phyloP scores from a whole-genome alignment of 2,888 invertebrate species.

The Eristalis pertinax region DNA sequence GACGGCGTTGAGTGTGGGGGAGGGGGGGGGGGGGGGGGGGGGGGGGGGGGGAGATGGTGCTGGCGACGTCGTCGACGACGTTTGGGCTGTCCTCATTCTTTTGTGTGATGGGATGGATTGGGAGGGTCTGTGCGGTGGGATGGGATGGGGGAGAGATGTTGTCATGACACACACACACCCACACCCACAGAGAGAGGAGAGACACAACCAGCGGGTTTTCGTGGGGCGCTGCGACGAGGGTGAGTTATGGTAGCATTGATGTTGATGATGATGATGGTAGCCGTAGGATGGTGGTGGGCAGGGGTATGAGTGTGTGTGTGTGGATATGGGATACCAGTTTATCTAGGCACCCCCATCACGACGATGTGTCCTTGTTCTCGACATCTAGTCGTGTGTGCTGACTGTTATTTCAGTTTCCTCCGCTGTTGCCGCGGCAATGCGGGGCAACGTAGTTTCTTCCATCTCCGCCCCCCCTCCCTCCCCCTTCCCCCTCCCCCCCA shows the following conservation, averaged over 20 bases:
- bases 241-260: conserved; percentile 58
- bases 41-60: conserved; percentile 38
- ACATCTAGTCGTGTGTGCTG: conserved; percentile 63
- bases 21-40: not conserved
- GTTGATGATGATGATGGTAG: conserved; percentile 65
- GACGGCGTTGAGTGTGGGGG: not conserved
- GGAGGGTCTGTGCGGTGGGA: not conserved
- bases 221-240: conserved; percentile 22
- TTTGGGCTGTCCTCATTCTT: conserved; percentile 70
- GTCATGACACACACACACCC: conserved; percentile 53
- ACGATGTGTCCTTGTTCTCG: conserved; percentile 70
- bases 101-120: conserved; percentile 13
- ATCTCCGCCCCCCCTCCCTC: not conserved
- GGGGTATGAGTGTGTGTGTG: not conserved
- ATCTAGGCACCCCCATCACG: conserved; percentile 51
- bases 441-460: no score
- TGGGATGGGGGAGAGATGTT: conserved; percentile 35
- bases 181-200: no score
- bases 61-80: conserved; percentile 67
- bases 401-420: conserved; percentile 54
- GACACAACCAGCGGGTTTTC: conserved; percentile 48
- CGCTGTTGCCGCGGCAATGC: not conserved
- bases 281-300: not conserved
- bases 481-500: not conserved
- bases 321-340: conserved; percentile 15